Evolutionary conservation across 2,113 vertebrate genomes (phyloP).

Genomic region (Anguilla japonica): DNA sequence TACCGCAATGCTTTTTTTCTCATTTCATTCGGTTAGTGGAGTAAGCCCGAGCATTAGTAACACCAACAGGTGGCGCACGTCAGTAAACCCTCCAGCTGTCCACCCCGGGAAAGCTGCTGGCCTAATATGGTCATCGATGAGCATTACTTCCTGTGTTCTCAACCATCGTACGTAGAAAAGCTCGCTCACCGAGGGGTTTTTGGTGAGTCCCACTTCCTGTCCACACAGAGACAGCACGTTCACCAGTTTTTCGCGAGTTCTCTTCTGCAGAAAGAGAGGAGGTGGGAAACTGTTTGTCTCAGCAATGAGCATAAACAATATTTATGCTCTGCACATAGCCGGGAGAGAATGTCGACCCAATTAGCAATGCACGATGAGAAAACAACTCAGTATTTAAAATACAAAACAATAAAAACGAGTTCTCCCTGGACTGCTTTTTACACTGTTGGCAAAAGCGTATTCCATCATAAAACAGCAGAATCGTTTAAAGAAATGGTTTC

Average conservation of each 20-base stretch:
- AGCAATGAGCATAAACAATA: background rate
- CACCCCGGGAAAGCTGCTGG: background rate
- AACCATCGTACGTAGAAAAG: background rate
- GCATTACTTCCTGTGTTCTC: background rate
- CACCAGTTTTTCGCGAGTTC: conserved; percentile 94
- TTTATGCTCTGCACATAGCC: background rate
- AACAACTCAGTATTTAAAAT: too few species aligned
- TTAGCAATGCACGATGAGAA: too few species aligned
- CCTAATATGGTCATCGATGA: background rate
- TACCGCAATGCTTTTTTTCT: background rate
- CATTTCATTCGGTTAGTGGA: background rate
- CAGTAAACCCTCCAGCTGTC: background rate
- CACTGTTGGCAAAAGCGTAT: too few species aligned
- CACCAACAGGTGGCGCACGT: background rate
- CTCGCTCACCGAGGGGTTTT: conserved; percentile 93
- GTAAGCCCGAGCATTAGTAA: background rate
- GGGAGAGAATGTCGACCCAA: too few species aligned
- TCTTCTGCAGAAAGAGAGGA: conserved; percentile 76
- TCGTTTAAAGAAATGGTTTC: background rate
- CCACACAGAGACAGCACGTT: conserved; percentile 94
- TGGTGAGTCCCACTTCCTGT: conserved; percentile 95
- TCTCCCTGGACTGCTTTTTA: too few species aligned
- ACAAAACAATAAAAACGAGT: too few species aligned
- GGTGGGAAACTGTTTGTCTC: background rate
- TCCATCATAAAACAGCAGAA: too few species aligned